These are phyloP conservation scores for Callospermophilus lateralis DNA, from an alignment of 2,113 vertebrate genomes.

Conservation along the genomic window DNA sequence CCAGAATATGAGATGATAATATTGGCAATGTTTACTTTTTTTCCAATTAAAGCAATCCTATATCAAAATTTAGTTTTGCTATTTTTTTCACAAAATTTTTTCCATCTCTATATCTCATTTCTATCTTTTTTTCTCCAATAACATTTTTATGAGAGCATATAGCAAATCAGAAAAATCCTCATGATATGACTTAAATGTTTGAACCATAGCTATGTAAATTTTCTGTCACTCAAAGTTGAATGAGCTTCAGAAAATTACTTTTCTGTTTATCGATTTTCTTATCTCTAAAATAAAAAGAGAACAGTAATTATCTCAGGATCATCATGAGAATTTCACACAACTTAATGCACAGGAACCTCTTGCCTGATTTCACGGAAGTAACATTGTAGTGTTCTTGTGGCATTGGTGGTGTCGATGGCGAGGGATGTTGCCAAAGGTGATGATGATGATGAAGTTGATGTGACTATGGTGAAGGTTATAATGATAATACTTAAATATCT, in stretches of 20 bases:
- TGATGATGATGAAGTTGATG: background rate
- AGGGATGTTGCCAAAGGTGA: background rate
- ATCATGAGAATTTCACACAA: background rate
- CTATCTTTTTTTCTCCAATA: background rate
- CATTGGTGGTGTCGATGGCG: background rate
- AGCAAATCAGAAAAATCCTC: background rate
- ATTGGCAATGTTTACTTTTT: background rate
- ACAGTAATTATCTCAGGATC: background rate
- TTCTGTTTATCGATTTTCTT: background rate
- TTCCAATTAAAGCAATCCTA: background rate
- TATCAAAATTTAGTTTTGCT: background rate
- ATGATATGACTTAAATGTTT: background rate
- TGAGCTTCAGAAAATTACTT: background rate
- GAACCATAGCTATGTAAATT: background rate
- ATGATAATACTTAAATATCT: background rate
- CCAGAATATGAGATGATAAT: background rate
- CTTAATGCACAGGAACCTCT: background rate
- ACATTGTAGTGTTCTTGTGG: background rate
- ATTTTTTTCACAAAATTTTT: background rate
- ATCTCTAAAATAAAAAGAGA: background rate
- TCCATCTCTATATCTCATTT: background rate
- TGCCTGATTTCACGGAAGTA: background rate
- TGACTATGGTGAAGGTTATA: background rate
- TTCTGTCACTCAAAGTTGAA: background rate
- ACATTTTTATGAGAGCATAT: background rate